These are phyloP conservation scores for Xenops minutus DNA, from an alignment of 2,797 vertebrate genomes.

Conservation along the genomic window DNA sequence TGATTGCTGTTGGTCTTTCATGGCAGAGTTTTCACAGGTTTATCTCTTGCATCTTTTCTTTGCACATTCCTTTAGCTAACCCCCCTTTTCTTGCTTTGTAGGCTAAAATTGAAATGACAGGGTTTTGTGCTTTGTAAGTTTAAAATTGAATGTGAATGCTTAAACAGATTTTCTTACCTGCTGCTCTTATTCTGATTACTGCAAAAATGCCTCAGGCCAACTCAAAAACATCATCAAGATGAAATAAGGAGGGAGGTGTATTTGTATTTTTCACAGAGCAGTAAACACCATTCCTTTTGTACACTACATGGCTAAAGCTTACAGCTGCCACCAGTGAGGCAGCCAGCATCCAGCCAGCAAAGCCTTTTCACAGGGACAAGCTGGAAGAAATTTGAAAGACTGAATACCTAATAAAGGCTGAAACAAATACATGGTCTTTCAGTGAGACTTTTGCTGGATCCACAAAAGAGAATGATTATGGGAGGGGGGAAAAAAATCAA, in stretches of 20 bases:
- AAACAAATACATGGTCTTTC: not conserved
- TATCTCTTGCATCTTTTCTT: not conserved
- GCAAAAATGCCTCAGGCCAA: not conserved
- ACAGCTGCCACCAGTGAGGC: not conserved
- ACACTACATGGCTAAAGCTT: not conserved
- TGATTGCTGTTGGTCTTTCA: not conserved
- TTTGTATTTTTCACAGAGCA: not conserved
- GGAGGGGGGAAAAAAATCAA: not conserved
- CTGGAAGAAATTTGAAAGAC: not conserved
- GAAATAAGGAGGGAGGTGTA: not conserved
- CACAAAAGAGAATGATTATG: not conserved
- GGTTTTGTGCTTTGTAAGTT: not conserved
- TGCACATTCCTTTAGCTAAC: not conserved
- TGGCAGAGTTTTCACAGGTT: not conserved
- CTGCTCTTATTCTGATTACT: conserved; percentile 3
- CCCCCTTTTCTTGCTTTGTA: not conserved
- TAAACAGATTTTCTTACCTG: conserved; percentile 20
- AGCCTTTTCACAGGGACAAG: not conserved
- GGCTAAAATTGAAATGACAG: not conserved
- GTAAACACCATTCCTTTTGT: not conserved
- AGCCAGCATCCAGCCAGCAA: not conserved
- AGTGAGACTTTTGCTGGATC: not conserved
- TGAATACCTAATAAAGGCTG: not conserved
- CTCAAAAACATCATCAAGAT: not conserved
- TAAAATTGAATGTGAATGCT: not conserved